Evolutionary conservation across 2,888 invertebrate genomes (phyloP).

Genomic region (Nemurella pictetii): DNA sequence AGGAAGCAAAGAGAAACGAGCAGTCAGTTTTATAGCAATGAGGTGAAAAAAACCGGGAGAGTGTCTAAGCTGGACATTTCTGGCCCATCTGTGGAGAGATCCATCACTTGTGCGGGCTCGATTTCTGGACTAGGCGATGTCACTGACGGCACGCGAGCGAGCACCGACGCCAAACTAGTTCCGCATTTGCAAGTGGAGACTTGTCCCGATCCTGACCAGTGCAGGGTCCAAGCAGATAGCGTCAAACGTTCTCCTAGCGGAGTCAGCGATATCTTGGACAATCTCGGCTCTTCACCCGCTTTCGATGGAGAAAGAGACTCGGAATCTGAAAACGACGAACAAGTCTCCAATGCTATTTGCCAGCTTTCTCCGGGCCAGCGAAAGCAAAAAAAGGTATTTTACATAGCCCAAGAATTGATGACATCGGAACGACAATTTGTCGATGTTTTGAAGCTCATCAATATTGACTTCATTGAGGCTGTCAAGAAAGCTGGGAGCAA

Average conservation of each 20-base stretch:
- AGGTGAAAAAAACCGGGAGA: not conserved
- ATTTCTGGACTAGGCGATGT: not conserved
- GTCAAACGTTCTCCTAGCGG: constrained; percentile 34
- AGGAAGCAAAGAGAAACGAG: constrained; percentile 41
- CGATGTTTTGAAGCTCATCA: constrained; percentile 57
- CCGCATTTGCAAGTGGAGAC: constrained; percentile 31
- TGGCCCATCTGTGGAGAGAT: not conserved
- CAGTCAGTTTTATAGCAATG: constrained; percentile 43
- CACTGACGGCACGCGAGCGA: not conserved
- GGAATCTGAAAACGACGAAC: constrained; percentile 41
- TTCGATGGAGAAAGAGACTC: constrained; percentile 34
- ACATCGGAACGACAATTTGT: constrained; percentile 60
- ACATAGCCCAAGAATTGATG: constrained; percentile 58
- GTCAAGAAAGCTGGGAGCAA: constrained; percentile 48
- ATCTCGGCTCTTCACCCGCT: not conserved
- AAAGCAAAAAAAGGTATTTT: constrained; percentile 52
- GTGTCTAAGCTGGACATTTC: not conserved
- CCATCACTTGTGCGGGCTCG: not conserved
- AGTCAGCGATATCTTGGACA: constrained; percentile 36
- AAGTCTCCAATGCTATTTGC: constrained; percentile 17
- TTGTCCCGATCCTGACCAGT: not conserved
- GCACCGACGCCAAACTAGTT: not conserved
- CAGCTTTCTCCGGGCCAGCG: constrained; percentile 43
- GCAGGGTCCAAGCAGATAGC: constrained; percentile 4
- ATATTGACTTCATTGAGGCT: constrained; percentile 55